Base-by-base conservation (phyloP, 2,888 invertebrate genomes). In the Noctua janthe region DNA sequence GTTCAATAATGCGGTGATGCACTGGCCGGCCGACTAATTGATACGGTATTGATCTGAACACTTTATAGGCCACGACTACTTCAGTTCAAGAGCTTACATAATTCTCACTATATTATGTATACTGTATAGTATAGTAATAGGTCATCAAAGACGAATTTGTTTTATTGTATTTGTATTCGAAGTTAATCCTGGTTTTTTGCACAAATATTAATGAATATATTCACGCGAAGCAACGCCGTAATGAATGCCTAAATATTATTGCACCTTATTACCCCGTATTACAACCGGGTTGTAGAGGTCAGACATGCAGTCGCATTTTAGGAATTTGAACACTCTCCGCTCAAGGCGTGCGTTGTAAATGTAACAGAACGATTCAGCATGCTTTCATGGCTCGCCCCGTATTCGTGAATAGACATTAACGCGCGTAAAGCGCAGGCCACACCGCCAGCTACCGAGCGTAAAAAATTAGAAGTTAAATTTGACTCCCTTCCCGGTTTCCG, bases 1-100 rank as follows among this genome's bases (percentile, higher is more conserved):
- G 43, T 59, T 74, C 56, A 80, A 70, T 71, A 71, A 71, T 82
- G 82, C 73, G 80, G 10, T 51, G 43, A 80, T 74, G 85, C 70
- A 80, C 15, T 76, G 23, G 17, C 1, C 49, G n/a, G 5, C 8
- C 62, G 51, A 51, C 39, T 56, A 54, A 69, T 83, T 77, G 66
- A 71, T 3, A 35, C 56, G 17, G 39, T 76, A 66, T 76, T 35
- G 39, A 77, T 67, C 35, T 35, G 17, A 23, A 49, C 35, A 51
- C 49, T 82, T 66, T 15, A 29, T 35, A 39, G 2, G n/a, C 20
- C 23, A 43, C n/a, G 29, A 43, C 11, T 67, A 43, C 51, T 82
- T 23, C 17, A 66, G 23, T 47, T 49, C 4, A 35, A 59, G 35
- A 39, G 59, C 49, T 59, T 43, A 20, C 13, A 71, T 20, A 70